phyloP scores from a whole-genome alignment of 2,888 invertebrate species.

The Hypomecis punctinalis region DNA sequence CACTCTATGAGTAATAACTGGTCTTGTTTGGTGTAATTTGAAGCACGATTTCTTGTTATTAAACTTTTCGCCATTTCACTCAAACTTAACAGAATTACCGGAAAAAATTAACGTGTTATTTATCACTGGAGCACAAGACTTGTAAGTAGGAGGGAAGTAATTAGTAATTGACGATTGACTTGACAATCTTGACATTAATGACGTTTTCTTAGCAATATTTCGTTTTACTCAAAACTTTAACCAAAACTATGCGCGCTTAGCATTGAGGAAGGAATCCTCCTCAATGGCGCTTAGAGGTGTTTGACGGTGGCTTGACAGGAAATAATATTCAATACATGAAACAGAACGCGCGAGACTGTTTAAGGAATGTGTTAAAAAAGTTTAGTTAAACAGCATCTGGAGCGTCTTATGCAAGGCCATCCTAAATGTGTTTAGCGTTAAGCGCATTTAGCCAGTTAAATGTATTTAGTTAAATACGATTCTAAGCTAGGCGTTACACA shows the following conservation, averaged over 20 bases:
- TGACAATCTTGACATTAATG: no score
- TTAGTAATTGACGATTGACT: no score
- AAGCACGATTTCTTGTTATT: not conserved
- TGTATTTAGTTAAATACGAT: not conserved
- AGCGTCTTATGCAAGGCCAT: constrained; percentile 1
- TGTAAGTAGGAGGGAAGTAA: no score
- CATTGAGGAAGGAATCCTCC: not conserved
- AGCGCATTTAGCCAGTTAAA: constrained; percentile 1
- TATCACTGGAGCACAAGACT: no score
- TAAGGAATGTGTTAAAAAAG: not conserved
- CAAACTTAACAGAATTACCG: not conserved
- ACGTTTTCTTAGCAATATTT: no score
- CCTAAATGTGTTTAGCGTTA: not conserved
- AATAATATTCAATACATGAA: not conserved
- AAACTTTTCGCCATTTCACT: not conserved
- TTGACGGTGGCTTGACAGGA: not conserved
- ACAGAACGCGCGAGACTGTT: not conserved
- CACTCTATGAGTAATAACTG: not conserved
- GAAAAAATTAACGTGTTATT: no score
- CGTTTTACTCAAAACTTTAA: no score
- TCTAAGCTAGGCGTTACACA: not conserved
- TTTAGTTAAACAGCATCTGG: not conserved
- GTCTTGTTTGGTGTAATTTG: not conserved
- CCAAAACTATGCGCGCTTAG: not conserved
- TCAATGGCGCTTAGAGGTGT: not conserved